Percentiles rank a stretch among this genome's conserved stretches.
Evolutionary conservation across 2,888 invertebrate genomes (phyloP).

Genomic region (Zaprionus bogoriensis): DNA sequence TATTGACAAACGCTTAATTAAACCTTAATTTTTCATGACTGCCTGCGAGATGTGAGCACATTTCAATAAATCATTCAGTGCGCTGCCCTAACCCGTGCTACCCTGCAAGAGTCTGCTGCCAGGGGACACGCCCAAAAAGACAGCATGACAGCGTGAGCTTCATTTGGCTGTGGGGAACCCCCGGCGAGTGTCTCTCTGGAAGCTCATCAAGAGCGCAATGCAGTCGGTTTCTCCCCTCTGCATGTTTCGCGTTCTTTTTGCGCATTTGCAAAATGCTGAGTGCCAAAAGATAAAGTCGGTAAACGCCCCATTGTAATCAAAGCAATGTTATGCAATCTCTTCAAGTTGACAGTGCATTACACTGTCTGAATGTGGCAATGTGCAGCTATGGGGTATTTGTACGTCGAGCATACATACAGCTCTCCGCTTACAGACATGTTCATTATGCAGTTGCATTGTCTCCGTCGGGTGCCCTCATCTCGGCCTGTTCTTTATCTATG

Average conservation of each 20-base stretch:
- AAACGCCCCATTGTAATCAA: too few relatives aligned
- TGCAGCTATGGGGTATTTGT: not conserved
- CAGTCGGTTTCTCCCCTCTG: conserved; percentile 21
- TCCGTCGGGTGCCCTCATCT: conserved; percentile 28
- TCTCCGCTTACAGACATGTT: conserved; percentile 1
- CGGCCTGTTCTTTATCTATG: conserved; percentile 58
- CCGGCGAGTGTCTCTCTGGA: conserved; percentile 25
- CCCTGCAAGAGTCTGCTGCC: conserved; percentile 11
- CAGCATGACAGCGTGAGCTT: too few relatives aligned
- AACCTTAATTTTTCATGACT: conserved; percentile 74
- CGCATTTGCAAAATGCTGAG: conserved; percentile 45
- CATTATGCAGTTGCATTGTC: conserved; percentile 52
- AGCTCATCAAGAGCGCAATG: conserved; percentile 47
- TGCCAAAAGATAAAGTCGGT: conserved; percentile 45
- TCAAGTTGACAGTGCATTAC: not conserved
- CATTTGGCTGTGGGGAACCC: conserved; percentile 24
- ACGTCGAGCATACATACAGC: conserved; percentile 14
- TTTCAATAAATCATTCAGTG: conserved; percentile 51
- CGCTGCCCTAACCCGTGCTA: not conserved
- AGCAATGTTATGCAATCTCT: too few relatives aligned
- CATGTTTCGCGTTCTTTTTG: conserved; percentile 30
- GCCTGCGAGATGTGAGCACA: conserved; percentile 35
- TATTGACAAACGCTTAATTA: conserved; percentile 69
- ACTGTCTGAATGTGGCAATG: not conserved
- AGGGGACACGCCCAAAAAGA: conserved; percentile 30